phyloP scores from a whole-genome alignment of 2,113 vertebrate species.

The Megaleporinus macrocephalus region DNA sequence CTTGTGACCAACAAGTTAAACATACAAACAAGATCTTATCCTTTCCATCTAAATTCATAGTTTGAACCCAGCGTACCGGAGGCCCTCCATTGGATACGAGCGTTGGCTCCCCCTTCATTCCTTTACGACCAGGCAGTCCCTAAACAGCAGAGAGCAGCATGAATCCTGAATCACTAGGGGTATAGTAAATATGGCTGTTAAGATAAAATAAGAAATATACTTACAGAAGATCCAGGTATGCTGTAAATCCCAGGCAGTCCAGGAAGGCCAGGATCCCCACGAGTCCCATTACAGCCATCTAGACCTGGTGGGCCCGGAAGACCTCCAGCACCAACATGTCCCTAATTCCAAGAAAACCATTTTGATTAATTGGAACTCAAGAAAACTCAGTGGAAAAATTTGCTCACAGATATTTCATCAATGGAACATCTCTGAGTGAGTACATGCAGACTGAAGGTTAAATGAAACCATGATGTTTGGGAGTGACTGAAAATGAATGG shows the following conservation, averaged over 20 bases:
- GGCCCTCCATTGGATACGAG: background rate
- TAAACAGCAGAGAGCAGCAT: constrained; percentile 53
- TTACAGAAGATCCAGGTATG: constrained; percentile 73
- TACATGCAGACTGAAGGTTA: too few relatives aligned
- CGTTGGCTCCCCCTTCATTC: constrained; percentile 80
- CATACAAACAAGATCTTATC: too few relatives aligned
- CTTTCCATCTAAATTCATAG: too few relatives aligned
- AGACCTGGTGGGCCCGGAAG: constrained; percentile 81
- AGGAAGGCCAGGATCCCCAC: constrained; percentile 79
- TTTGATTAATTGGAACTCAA: too few relatives aligned
- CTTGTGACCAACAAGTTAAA: too few relatives aligned
- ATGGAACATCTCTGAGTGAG: too few relatives aligned
- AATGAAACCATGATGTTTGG: too few relatives aligned
- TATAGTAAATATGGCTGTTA: too few relatives aligned
- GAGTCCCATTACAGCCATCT: constrained; percentile 87
- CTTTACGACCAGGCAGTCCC: constrained; percentile 83
- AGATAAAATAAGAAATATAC: constrained; percentile 33
- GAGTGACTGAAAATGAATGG: too few relatives aligned
- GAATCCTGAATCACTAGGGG: background rate
- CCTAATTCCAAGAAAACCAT: too few relatives aligned
- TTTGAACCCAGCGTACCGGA: background rate
- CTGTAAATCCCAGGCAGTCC: constrained; percentile 74
- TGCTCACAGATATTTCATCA: too few relatives aligned
- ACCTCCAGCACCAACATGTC: constrained; percentile 84
- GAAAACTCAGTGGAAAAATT: too few relatives aligned